Conservation (phyloP, 2,113 vertebrate genomes). For the Cranoglanis bouderius region DNA sequence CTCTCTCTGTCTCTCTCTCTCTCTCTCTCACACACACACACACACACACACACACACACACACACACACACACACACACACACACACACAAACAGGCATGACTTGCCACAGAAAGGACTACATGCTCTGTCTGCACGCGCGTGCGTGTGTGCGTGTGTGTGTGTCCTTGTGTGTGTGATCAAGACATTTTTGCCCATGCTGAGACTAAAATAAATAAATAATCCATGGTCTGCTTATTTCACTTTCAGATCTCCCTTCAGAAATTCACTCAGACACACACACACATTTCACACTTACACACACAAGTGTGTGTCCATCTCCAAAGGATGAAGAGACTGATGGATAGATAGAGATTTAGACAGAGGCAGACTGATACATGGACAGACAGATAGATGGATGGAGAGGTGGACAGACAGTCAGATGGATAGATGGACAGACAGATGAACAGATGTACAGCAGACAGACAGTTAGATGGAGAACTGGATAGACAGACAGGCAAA, state of each 20-base stretch:
- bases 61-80: slow-evolving; percentile 15
- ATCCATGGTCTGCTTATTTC: not conserved
- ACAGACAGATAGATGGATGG: not conserved
- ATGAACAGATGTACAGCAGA: not conserved
- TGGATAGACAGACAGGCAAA: not conserved
- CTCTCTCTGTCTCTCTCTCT: too few species aligned
- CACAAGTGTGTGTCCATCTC: not conserved
- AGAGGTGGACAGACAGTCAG: not conserved
- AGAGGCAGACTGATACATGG: not conserved
- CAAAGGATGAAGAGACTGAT: slow-evolving; percentile 29
- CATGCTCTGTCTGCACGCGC: not conserved
- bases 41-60: too few species aligned
- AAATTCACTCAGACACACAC: not conserved
- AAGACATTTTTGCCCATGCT: not conserved
- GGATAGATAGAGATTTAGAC: not conserved
- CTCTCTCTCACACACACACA: too few species aligned
- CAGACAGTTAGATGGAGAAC: not conserved
- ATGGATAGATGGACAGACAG: not conserved
- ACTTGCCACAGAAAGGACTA: not conserved
- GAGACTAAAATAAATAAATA: slow-evolving; percentile 2
- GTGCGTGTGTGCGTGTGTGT: not conserved
- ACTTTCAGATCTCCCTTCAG: not conserved
- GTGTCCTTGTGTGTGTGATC: not conserved
- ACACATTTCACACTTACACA: too few species aligned
- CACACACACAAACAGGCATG: not conserved